A percentile compares a stretch with the other conserved stretches of the same genome.
Evolutionary conservation across 2,797 vertebrate genomes (phyloP).

Genomic region (Kryptopterus vitreolus): DNA sequence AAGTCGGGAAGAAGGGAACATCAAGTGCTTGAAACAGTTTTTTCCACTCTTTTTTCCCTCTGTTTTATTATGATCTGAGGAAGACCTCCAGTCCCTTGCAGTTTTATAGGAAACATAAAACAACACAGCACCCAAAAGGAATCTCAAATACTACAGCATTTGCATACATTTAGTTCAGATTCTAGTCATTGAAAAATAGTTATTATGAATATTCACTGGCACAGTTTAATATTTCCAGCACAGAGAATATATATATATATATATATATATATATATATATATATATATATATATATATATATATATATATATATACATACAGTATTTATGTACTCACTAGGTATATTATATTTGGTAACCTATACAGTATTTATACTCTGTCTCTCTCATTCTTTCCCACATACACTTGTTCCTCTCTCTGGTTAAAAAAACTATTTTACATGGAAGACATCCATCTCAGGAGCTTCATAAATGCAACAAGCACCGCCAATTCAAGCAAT

Average conservation of each 20-base stretch:
- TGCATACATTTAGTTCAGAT: conserved; percentile 53
- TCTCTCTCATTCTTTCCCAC: conserved; percentile 50
- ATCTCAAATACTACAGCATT: conserved; percentile 37
- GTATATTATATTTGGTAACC: background rate
- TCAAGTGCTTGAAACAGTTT: conserved; percentile 70
- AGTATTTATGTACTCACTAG: too few species aligned
- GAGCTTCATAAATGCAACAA: conserved; percentile 55
- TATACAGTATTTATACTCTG: conserved; percentile 21
- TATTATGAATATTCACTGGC: conserved; percentile 54
- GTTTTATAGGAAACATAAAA: conserved; percentile 72
- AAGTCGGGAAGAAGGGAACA: conserved; percentile 52
- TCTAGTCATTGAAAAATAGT: conserved; percentile 59
- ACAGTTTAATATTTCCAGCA: conserved; percentile 56
- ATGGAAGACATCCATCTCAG: conserved; percentile 61
- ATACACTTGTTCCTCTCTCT: conserved; percentile 41
- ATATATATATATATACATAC: too few species aligned
- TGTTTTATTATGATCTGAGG: conserved; percentile 65
- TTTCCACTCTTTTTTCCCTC: conserved; percentile 61
- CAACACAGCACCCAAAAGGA: conserved; percentile 36
- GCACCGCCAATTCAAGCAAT: conserved; percentile 71
- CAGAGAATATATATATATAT: too few species aligned
- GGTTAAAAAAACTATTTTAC: conserved; percentile 65
- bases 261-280: too few species aligned
- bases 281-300: too few species aligned
- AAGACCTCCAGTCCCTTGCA: conserved; percentile 71